These are phyloP conservation scores for Orthosia gothica DNA, from an alignment of 2,888 invertebrate species.

Conservation along the genomic window DNA sequence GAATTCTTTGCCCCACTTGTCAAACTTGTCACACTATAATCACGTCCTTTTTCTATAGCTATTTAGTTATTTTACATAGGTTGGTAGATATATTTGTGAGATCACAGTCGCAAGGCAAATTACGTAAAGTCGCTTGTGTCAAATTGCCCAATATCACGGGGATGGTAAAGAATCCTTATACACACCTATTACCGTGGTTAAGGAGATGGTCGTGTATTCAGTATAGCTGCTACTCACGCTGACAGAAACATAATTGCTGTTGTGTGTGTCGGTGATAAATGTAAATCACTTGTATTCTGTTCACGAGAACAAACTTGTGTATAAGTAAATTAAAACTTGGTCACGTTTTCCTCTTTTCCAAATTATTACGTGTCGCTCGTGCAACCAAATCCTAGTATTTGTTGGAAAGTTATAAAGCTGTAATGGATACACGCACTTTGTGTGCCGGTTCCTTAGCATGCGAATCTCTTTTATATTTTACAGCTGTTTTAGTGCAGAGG, in stretches of 20 bases:
- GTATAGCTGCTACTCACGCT: neutral
- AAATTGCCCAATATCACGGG: constrained; percentile 61
- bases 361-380: constrained; percentile 57
- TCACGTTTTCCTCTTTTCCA: constrained; percentile 56
- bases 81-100: constrained; percentile 33
- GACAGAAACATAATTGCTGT: constrained; percentile 31
- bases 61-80: constrained; percentile 40
- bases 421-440: constrained; percentile 64
- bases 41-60: constrained; percentile 19
- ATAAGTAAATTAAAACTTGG: constrained; percentile 65
- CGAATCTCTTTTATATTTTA: constrained; percentile 60
- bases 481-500: constrained; percentile 56
- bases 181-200: constrained; percentile 34
- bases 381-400: constrained; percentile 31
- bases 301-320: constrained; percentile 38
- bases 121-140: constrained; percentile 63
- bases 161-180: constrained; percentile 55
- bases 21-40: constrained; percentile 62
- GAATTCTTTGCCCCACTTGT: constrained; percentile 59
- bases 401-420: constrained; percentile 55
- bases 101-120: constrained; percentile 67
- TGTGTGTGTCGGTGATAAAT: constrained; percentile 48
- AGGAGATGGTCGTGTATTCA: neutral
- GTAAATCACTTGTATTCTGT: constrained; percentile 58
- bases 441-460: constrained; percentile 57